A percentile compares a stretch with the other conserved stretches of the same genome.
These are phyloP conservation scores for Vanessa tameamea DNA, from an alignment of 1,140 invertebrate species.

Conservation along the genomic window DNA sequence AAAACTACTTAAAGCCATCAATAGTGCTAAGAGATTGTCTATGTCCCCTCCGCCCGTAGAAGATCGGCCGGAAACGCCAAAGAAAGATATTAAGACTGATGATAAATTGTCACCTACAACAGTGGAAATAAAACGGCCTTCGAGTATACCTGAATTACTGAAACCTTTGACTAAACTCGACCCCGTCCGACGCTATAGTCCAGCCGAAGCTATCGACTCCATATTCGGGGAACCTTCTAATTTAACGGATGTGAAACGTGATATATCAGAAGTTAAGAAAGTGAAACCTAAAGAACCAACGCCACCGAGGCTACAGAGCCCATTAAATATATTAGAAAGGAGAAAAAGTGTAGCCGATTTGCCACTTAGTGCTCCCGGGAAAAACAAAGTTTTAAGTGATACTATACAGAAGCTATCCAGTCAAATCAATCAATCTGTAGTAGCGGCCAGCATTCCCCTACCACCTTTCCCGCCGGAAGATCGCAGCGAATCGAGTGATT, in stretches of 20 bases:
- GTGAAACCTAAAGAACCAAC: constrained; percentile 62
- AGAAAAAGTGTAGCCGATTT: constrained; percentile 67
- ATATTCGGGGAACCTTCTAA: constrained; percentile 72
- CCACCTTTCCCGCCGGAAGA: constrained; percentile 68
- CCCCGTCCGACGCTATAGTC: constrained; percentile 52
- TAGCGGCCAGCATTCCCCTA: constrained; percentile 57
- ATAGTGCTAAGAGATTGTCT: constrained; percentile 76
- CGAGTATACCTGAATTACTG: constrained; percentile 51
- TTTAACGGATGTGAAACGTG: constrained; percentile 60
- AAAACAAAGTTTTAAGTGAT: constrained; percentile 82
- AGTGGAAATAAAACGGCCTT: constrained; percentile 45
- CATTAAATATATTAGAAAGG: constrained; percentile 67
- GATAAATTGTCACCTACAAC: constrained; percentile 57
- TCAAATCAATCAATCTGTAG: constrained; percentile 75
- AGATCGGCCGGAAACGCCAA: constrained; percentile 56
- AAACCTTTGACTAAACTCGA: constrained; percentile 60
- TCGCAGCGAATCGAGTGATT: constrained; percentile 82
- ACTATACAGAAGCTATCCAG: constrained; percentile 82
- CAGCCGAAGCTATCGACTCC: constrained; percentile 52
- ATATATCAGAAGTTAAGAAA: constrained; percentile 62
- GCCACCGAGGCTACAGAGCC: constrained; percentile 62
- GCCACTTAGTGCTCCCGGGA: constrained; percentile 63
- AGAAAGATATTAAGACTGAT: constrained; percentile 60
- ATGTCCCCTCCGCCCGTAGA: constrained; percentile 71
- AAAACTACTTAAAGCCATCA: constrained; percentile 82